Base-by-base conservation (phyloP, 2,113 vertebrate species). In the Brachypteracias leptosomus region DNA sequence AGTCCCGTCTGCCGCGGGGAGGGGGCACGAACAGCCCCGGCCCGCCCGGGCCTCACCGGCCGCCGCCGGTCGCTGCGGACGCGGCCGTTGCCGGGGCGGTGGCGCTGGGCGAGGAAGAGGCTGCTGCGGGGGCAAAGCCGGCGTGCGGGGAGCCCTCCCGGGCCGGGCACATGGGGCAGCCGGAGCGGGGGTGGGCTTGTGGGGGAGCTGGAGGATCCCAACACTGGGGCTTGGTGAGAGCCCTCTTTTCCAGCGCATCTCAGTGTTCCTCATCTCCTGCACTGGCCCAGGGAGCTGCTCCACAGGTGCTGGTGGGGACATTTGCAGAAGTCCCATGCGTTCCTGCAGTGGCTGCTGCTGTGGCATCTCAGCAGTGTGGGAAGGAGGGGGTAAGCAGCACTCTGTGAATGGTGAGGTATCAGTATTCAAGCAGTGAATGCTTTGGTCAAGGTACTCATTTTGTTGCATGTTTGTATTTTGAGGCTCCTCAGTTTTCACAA, bases 301-400 rank as follows among this genome's bases (percentile, higher is more conserved):
- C 65, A 1, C 26, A 4, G 21, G 36, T 9, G 20, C 44, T 16
- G 31, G 13, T 6, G 44, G 74, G 16, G 66, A 10, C 20, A 1
- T 5, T 7, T 3, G 22, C 17, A 1, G 1, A 38, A 40, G 54
- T 20, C 29, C 16, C 0, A 1, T 8, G 6, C 4, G 0, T 11
- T 46, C 38, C 76, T 10, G 47, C 33, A 9, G 74, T 6, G 31
- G 42, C 31, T 19, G 70, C 33, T 22, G 57, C 52, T 17, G 36
- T 9, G n/a, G 44, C 26, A 13, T 31, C 33, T 14, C 5, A 1
- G 57, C 70, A 36, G 42, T 20, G 0, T 2, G 54, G 73, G 24
- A 35, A 16, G 46, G 26, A 18, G 0, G 1, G 38, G 26, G 25
- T 38, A 17, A 15, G 71, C 36, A 7, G 25, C 5, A 6, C 36